These are phyloP conservation scores for Pseudochirops corinnae DNA, from an alignment of 2,797 vertebrate species.

Conservation along the genomic window DNA sequence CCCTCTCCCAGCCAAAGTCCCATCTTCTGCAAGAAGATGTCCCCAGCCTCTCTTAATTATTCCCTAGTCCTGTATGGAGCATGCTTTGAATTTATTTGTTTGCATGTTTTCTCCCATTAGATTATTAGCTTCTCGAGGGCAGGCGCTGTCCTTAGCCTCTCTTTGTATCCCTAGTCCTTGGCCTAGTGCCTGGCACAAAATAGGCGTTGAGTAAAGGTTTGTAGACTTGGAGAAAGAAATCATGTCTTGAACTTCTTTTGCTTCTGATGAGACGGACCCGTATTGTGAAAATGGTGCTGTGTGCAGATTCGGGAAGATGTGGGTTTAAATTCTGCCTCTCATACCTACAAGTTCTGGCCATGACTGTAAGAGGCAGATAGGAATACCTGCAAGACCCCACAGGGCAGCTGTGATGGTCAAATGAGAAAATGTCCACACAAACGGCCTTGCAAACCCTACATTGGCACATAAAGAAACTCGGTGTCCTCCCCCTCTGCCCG, in stretches of 20 bases:
- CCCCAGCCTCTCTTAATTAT: neutral
- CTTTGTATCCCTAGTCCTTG: neutral
- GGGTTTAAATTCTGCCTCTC: slow-evolving; percentile 14
- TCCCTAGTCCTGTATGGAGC: neutral
- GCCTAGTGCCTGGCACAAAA: neutral
- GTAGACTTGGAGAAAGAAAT: neutral
- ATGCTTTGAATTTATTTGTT: neutral
- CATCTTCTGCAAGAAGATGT: neutral
- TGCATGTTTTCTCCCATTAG: neutral
- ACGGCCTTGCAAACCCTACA: neutral
- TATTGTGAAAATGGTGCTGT: neutral
- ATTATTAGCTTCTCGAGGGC: neutral
- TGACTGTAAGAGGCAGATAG: neutral
- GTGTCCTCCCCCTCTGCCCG: neutral
- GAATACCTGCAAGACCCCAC: neutral
- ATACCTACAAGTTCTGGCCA: neutral
- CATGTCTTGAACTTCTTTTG: neutral
- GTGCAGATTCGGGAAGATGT: neutral
- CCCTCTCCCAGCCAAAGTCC: neutral
- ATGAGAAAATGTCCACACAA: neutral
- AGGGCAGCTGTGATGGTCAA: neutral
- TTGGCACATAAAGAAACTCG: neutral
- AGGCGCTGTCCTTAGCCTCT: neutral
- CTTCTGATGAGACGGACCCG: neutral
- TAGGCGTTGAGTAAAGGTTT: neutral